phyloP scores from a whole-genome alignment of 2,113 vertebrate genomes.

The Psittacula cyanocephala region DNA sequence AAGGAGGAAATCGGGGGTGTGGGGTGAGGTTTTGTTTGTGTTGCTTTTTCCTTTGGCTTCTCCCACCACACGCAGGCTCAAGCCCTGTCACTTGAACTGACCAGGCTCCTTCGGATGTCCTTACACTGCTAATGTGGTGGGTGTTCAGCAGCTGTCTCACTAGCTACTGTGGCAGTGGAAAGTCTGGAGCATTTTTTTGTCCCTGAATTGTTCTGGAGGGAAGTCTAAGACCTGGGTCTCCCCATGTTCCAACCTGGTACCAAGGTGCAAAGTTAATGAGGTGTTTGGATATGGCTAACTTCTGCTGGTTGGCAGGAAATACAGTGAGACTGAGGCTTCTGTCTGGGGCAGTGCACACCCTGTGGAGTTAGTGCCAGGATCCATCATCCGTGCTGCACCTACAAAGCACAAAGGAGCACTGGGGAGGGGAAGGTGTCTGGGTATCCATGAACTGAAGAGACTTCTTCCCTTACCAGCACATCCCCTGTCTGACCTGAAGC shows the following conservation, averaged over 20 bases:
- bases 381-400: accelerated
- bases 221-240: neutral
- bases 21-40: slow-evolving; percentile 33
- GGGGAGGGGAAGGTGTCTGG: neutral
- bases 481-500: neutral
- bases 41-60: slow-evolving; percentile 17
- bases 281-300: neutral
- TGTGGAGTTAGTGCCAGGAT: neutral
- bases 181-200: neutral
- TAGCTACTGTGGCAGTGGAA: neutral
- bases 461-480: neutral
- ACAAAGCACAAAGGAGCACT: neutral
- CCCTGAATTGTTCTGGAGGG: neutral
- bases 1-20: neutral
- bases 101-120: accelerated
- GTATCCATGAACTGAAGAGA: accelerated
- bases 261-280: neutral
- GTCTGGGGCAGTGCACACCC: neutral
- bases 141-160: neutral
- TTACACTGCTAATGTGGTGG: neutral
- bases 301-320: neutral
- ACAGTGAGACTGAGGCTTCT: neutral
- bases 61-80: neutral
- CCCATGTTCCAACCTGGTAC: neutral
- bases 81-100: neutral